Base-by-base conservation (phyloP, 2,888 invertebrate genomes). In the Tachina fera region DNA sequence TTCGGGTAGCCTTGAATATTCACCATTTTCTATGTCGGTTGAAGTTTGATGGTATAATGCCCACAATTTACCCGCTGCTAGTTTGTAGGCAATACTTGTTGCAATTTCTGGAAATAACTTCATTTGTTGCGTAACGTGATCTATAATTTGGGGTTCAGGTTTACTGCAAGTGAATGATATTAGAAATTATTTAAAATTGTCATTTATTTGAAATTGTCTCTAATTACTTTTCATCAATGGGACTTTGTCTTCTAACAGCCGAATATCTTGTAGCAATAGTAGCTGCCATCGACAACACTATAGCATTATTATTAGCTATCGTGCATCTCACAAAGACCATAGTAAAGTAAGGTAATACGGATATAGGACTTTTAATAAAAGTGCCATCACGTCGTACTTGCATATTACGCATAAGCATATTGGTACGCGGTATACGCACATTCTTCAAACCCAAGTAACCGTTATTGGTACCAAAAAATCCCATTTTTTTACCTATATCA, bases 401-500 rank as follows among this genome's bases (percentile, higher is more conserved):
- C 13, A 96, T 95, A 92, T 98, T 96, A 92, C 97, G 97, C 98
- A 98, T 98, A 43, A 99, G 93, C 97, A 99, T 97, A 88, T 97
- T 94, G 9, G 95, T 95, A 83, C 98, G 94, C 0, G 98, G 98
- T 92, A 98, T 97, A 89, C 98, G 94, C 14, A 97, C 96, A 88
- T 97, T 94, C 83, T 97, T 95, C 88, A 99, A 96, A 5, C 97
- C 97, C 39, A 99, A 94, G 93, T 96, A 99, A 0, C 99, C 98
- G 92, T 99, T 98, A 92, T 99, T 98, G 43, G 96, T 96, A 2
- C 95, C 95, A 89, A 97, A 96, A 95, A 98, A 97, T 76, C 97
- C 98, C 88, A 98, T 94, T 92, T 98, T 98, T 79, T 96, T 96
- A 4, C 98, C 98, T 88, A 99, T 98, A 93, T 98, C 98, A 11